Evolutionary conservation across 2,113 vertebrate genomes (phyloP).

Genomic region (Phalacrocorax brasilianus): DNA sequence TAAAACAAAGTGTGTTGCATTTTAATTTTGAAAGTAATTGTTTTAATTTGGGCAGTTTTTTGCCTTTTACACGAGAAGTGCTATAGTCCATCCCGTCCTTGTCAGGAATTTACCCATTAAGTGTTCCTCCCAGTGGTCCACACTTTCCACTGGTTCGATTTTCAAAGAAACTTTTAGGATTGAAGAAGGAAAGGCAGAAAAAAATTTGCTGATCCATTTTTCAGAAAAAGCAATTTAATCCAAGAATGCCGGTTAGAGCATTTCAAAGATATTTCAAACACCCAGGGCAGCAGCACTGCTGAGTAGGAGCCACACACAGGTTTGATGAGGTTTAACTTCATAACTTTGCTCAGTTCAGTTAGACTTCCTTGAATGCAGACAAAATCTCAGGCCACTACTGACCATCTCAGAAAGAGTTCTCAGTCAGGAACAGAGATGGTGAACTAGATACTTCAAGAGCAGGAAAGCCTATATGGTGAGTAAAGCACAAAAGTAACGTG

Average conservation of each 20-base stretch:
- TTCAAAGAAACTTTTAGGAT: background rate
- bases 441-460: background rate
- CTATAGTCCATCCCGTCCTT: background rate
- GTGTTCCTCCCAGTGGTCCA: background rate
- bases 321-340: background rate
- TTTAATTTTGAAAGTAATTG: conserved; percentile 3
- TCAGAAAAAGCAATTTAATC: background rate
- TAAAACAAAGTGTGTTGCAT: background rate
- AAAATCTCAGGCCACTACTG: background rate
- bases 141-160: background rate
- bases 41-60: background rate
- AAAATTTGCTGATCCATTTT: background rate
- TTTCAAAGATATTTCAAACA: background rate
- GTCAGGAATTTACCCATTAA: background rate
- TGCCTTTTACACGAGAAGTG: background rate
- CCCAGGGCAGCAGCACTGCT: background rate
- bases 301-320: background rate
- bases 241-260: background rate
- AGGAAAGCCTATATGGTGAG: background rate
- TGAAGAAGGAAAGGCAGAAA: background rate
- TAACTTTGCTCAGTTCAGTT: background rate
- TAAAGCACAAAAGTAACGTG: background rate
- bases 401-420: background rate
- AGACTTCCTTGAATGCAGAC: background rate
- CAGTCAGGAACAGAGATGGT: background rate